These are phyloP conservation scores for Tachuris rubrigastra DNA, from an alignment of 2,113 vertebrate species.

Conservation along the genomic window DNA sequence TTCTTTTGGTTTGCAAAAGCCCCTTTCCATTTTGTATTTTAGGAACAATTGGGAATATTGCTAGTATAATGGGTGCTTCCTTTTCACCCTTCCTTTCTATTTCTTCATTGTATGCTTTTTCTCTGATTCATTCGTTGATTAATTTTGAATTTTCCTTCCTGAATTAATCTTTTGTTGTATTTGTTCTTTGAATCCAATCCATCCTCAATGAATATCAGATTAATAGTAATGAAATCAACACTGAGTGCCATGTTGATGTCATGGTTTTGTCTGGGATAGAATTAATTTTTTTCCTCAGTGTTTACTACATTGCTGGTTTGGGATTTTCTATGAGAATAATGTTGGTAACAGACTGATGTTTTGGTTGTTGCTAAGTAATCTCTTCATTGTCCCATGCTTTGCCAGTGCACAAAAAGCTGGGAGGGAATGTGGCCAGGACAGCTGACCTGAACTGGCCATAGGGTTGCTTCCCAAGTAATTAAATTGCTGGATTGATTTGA, in stretches of 20 bases:
- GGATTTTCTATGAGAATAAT: neutral
- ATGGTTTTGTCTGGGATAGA: neutral
- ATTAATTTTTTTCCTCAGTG: neutral
- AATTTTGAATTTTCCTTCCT: neutral
- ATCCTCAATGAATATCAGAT: neutral
- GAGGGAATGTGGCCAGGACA: neutral
- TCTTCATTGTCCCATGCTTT: neutral
- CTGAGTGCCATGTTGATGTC: neutral
- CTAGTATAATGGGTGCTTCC: neutral
- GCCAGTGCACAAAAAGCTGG: neutral
- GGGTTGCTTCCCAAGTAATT: too few species aligned
- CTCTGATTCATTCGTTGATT: neutral
- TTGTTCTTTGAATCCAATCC: neutral
- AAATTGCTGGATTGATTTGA: too few species aligned
- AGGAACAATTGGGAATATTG: neutral
- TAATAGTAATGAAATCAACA: neutral
- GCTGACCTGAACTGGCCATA: neutral
- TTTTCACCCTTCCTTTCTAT: neutral
- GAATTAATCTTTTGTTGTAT: neutral
- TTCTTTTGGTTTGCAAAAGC: neutral
- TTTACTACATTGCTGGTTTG: neutral
- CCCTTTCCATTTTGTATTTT: neutral
- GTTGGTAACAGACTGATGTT: neutral
- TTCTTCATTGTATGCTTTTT: neutral
- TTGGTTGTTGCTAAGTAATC: neutral